Evolutionary conservation across 2,113 vertebrate genomes (phyloP), one percentile per base, ranked within the genome.

Genomic region (Grammatotria lemairii): DNA sequence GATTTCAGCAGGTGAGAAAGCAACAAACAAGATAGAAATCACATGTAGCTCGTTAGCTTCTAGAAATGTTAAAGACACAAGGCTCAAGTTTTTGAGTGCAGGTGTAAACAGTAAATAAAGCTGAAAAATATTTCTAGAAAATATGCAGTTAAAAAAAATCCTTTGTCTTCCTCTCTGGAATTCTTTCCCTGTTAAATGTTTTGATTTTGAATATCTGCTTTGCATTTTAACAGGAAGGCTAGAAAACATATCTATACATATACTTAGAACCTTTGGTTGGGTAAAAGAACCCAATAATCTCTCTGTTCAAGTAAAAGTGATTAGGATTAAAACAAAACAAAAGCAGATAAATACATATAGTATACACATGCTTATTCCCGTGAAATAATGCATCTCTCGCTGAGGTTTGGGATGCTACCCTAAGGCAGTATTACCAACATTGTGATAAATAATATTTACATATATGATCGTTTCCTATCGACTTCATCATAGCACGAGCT

Each of bases 41-140:
- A 89, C 45, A 16, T 84, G 89, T 87, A 60, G 87, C 86, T 84
- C 84, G 23, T 92, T 91, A 89, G 87, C 91, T 92, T 87, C 78
- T 88, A 93, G 75, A 95, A 93, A 93, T 91, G 85, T 90, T 92
- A 89, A 93, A 92, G 91, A 93, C 90, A 49, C 83, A 55, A 60
- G 82, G 87, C 92, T 93, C 88, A 92, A 90, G 78, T 87, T 88
- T 88, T 79, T 53, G 89, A 94, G 87, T 92, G 93, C 94, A 94
- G 92, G 91, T 92, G 92, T 95, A 95, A 95, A 95, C 93, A 68
- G 89, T 94, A 94, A 95, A 93, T 94, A 92, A 95, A 88, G 87
- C 91, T 54, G 88, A 91, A 90, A 90, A 86, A 89, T 91, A 92
- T 89, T 58, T 83, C 31, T 92, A 93, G 87, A 93, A 95, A 95